Evolutionary conservation across 2,797 vertebrate genomes (phyloP).

Genomic region (Micromesistius poutassou): DNA sequence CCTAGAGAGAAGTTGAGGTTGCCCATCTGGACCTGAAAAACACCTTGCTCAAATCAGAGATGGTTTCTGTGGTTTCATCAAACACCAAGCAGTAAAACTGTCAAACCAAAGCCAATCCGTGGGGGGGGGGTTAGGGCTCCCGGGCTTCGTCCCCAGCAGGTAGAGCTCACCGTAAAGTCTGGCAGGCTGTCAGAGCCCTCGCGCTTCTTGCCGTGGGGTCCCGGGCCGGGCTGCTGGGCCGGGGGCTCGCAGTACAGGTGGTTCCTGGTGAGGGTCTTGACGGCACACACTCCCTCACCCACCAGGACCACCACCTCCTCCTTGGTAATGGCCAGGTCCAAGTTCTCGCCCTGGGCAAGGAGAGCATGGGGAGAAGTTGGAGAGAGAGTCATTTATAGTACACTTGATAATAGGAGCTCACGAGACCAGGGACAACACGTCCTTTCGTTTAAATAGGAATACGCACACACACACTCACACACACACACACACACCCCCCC

Average conservation of each 20-base stretch:
- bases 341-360: slow-evolving; percentile 84
- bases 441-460: no score
- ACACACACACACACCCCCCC: no score
- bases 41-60: not conserved
- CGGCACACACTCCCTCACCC: slow-evolving; percentile 86
- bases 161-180: slow-evolving; percentile 83
- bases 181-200: slow-evolving; percentile 86
- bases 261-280: slow-evolving; percentile 91
- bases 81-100: not conserved
- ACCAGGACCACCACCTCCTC: slow-evolving; percentile 94
- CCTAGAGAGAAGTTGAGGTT: slow-evolving; percentile 90
- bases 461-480: no score
- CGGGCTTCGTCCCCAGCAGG: not conserved
- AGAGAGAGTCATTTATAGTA: not conserved
- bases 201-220: slow-evolving; percentile 67
- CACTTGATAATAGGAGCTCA: no score
- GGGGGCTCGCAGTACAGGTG: slow-evolving; percentile 96
- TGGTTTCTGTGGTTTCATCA: not conserved
- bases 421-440: no score
- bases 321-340: slow-evolving; percentile 92
- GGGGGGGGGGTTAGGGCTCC: no score
- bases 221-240: slow-evolving; percentile 79
- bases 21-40: slow-evolving; percentile 90
- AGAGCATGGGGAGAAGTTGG: not conserved
- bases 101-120: no score